phyloP scores from a whole-genome alignment of 1,140 invertebrate species.

The Drosophila jambulina region DNA sequence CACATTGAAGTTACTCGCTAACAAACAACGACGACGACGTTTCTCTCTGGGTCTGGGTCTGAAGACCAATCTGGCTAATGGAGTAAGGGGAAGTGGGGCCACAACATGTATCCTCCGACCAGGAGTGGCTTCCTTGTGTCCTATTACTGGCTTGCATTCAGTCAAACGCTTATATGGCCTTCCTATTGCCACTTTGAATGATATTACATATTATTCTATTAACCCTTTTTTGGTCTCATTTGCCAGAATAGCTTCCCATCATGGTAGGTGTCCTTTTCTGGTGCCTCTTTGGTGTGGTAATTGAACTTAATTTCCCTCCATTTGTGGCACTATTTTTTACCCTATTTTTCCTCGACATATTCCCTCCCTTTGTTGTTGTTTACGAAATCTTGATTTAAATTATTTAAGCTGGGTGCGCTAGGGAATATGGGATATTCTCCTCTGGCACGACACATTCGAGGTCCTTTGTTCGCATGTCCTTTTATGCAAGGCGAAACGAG shows the following conservation, averaged over 20 bases:
- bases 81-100: slow-evolving; percentile 1
- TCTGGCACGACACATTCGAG: slow-evolving; percentile 66
- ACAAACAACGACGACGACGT: slow-evolving; percentile 2
- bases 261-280: slow-evolving; percentile 24
- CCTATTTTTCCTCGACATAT: slow-evolving; percentile 1
- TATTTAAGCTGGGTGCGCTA: slow-evolving; percentile 51
- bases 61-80: slow-evolving; percentile 51
- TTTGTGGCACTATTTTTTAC: slow-evolving; percentile 42
- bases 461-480: slow-evolving; percentile 51
- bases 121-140: slow-evolving; percentile 1
- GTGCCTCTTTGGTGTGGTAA: slow-evolving; percentile 40
- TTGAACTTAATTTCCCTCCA: slow-evolving; percentile 57
- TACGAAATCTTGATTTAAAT: slow-evolving; percentile 72
- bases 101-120: not conserved
- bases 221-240: slow-evolving; percentile 24
- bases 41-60: slow-evolving; percentile 74
- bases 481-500: slow-evolving; percentile 41
- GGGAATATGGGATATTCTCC: slow-evolving; percentile 32
- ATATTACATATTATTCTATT: slow-evolving; percentile 33
- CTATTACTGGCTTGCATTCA: slow-evolving; percentile 6
- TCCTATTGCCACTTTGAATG: slow-evolving; percentile 17
- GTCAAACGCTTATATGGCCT: not conserved
- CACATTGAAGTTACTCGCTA: slow-evolving; percentile 72
- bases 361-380: slow-evolving; percentile 29
- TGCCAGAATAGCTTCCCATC: slow-evolving; percentile 16